phyloP scores from a whole-genome alignment of 2,113 vertebrate genomes.

The Arizona elegans region DNA sequence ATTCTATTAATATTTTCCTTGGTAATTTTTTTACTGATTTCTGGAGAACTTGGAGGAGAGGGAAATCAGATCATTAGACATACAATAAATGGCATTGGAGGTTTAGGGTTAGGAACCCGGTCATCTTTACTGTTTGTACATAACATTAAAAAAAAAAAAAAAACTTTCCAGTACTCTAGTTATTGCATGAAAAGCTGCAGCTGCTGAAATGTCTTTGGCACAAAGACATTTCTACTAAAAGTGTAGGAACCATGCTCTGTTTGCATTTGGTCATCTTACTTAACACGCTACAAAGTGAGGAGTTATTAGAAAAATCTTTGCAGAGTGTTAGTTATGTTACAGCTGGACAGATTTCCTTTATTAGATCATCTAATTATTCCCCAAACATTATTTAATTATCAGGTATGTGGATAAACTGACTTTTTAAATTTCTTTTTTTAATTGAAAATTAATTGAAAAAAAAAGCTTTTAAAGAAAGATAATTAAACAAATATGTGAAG shows the following conservation, averaged over 20 bases:
- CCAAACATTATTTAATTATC: constrained; percentile 73
- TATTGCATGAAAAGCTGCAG: not conserved
- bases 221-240: not conserved
- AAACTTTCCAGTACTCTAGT: not conserved
- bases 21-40: not conserved
- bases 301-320: constrained; percentile 32
- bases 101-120: not conserved
- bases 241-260: not conserved
- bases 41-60: not conserved
- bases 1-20: not conserved
- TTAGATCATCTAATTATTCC: constrained; percentile 72
- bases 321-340: constrained; percentile 52
- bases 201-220: not conserved
- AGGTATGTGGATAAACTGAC: constrained; percentile 70
- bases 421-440: constrained; percentile 72
- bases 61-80: not conserved
- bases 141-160: not conserved
- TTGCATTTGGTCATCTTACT: not conserved
- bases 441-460: constrained; percentile 78
- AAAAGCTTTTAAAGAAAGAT: constrained; percentile 68
- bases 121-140: not conserved
- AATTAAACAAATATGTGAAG: constrained; percentile 77
- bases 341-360: constrained; percentile 63
- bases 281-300: constrained; percentile 6
- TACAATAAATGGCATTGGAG: not conserved